Evolutionary conservation across 2,888 invertebrate species (phyloP).

Genomic region (Tachina lurida): DNA sequence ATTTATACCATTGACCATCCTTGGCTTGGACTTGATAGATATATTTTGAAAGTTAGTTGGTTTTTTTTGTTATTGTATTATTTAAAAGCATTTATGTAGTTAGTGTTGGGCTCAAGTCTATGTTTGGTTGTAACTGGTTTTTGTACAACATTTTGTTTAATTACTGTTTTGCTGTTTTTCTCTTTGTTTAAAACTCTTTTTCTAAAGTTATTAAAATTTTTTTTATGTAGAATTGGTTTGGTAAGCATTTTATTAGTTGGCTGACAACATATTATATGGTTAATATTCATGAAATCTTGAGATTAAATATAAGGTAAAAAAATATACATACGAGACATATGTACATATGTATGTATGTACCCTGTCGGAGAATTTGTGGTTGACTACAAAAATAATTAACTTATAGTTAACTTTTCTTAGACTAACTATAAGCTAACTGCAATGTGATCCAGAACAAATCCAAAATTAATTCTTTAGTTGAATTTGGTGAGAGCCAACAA

Average conservation of each 20-base stretch:
- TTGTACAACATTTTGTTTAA: background rate
- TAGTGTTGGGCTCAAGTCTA: background rate
- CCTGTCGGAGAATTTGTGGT: no score
- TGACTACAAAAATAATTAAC: no score
- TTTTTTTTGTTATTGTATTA: background rate
- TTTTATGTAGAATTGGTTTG: constrained; percentile 16
- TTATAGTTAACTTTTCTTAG: no score
- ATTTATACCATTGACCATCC: constrained; percentile 64
- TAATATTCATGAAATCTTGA: background rate
- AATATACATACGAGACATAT: no score
- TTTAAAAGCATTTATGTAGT: background rate
- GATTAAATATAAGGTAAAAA: background rate
- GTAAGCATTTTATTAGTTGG: background rate
- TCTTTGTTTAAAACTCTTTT: constrained; percentile 5
- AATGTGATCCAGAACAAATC: no score
- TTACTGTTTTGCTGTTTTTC: background rate
- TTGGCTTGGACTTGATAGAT: constrained; percentile 64
- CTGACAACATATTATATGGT: background rate
- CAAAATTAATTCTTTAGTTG: no score
- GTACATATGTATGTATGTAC: no score
- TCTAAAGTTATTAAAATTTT: constrained; percentile 15
- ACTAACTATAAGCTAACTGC: no score
- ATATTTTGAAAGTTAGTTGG: constrained; percentile 35
- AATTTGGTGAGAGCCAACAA: no score
- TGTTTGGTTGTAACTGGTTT: constrained; percentile 19